phyloP scores from a whole-genome alignment of 1,140 invertebrate species.

The Oncopeltus fasciatus region DNA sequence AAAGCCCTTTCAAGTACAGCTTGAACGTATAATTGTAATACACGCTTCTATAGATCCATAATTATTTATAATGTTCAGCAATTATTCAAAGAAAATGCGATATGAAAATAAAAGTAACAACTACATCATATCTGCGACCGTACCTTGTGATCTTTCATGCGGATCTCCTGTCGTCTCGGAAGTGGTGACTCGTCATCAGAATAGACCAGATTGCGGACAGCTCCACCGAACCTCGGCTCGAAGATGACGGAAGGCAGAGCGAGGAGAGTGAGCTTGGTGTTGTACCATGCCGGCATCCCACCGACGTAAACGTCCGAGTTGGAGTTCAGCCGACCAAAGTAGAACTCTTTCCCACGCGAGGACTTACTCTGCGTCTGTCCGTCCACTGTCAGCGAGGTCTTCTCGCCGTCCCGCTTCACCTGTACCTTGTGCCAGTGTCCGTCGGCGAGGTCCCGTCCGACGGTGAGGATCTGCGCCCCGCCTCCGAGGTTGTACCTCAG shows the following conservation, averaged over 20 bases:
- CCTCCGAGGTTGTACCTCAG: conserved; percentile 75
- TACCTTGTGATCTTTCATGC: conserved; percentile 62
- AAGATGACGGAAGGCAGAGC: conserved; percentile 79
- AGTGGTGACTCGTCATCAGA: conserved; percentile 55
- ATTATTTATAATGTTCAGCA: too few relatives aligned
- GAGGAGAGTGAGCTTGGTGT: conserved; percentile 63
- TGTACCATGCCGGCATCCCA: conserved; percentile 78
- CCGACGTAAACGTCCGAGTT: conserved; percentile 87
- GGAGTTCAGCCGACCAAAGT: conserved; percentile 64
- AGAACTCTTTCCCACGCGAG: conserved; percentile 68
- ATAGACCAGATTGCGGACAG: conserved; percentile 76
- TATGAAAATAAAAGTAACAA: too few relatives aligned
- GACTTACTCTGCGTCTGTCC: conserved; percentile 54
- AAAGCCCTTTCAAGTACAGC: too few relatives aligned
- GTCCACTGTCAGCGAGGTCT: conserved; percentile 69
- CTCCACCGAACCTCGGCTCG: conserved; percentile 73
- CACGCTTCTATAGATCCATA: too few relatives aligned
- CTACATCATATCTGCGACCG: conserved; percentile 24
- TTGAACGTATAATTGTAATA: too few relatives aligned
- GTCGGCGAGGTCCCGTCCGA: conserved; percentile 71
- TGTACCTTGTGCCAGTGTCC: conserved; percentile 81
- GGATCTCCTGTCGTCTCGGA: conserved; percentile 59
- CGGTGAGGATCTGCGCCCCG: conserved; percentile 72
- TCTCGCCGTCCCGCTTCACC: conserved; percentile 55
- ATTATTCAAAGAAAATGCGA: too few relatives aligned